Percentiles rank a stretch among this genome's conserved stretches.
Conservation (phyloP, 1,140 invertebrate genomes). For the Zophobas atratus region DNA sequence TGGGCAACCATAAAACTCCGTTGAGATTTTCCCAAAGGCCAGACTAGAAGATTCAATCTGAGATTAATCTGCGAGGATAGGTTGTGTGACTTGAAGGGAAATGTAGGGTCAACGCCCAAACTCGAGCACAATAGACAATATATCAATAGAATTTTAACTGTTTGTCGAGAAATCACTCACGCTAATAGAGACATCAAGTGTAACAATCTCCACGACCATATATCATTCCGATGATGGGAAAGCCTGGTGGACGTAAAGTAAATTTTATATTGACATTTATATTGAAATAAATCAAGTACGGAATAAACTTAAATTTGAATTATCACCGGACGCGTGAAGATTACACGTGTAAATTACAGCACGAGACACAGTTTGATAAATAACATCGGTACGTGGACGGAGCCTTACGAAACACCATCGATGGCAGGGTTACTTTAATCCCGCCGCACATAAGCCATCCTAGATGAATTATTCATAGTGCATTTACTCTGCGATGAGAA, state of each 20-base stretch:
- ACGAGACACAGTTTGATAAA: not conserved
- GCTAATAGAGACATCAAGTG: constrained; percentile 30
- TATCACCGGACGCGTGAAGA: not conserved
- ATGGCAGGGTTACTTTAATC: not conserved
- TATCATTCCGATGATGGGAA: constrained; percentile 13
- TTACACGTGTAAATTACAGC: not conserved
- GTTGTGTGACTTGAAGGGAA: constrained; percentile 21
- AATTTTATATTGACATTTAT: constrained; percentile 33
- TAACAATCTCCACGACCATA: constrained; percentile 10
- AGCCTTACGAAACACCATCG: not conserved
- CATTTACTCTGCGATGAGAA: constrained; percentile 26
- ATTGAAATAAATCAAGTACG: constrained; percentile 19
- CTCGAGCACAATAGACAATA: constrained; percentile 25
- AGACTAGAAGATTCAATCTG: constrained; percentile 29
- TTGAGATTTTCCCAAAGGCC: constrained; percentile 37
- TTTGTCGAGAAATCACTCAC: constrained; percentile 21
- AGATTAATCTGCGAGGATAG: constrained; percentile 34
- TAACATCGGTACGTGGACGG: not conserved
- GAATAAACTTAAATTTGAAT: constrained; percentile 15
- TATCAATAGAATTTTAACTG: constrained; percentile 3
- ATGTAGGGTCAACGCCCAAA: constrained; percentile 26
- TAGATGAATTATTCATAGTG: constrained; percentile 28
- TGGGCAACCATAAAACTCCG: constrained; percentile 25
- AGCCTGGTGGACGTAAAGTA: constrained; percentile 16
- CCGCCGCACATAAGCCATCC: not conserved